phyloP scores from a whole-genome alignment of 1,140 invertebrate genomes.

The Drosophila melanica region DNA sequence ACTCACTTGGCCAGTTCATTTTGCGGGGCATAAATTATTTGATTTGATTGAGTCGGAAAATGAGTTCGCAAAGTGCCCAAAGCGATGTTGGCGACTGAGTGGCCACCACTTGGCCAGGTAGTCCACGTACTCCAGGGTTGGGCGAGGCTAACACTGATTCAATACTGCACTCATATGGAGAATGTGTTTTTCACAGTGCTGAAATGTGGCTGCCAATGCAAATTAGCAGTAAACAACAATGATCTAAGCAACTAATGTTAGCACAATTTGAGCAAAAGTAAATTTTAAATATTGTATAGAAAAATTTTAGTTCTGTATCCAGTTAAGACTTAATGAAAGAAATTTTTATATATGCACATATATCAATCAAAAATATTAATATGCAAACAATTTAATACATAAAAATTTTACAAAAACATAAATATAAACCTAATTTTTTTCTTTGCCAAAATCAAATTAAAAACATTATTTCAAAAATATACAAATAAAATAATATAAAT shows the following conservation, averaged over 20 bases:
- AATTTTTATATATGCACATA: too few species aligned
- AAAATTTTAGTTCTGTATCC: background rate
- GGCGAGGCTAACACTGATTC: constrained; percentile 11
- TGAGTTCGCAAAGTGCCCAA: constrained; percentile 80
- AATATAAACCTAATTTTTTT: too few species aligned
- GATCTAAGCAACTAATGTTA: background rate
- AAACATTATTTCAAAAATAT: too few species aligned
- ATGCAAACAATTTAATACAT: too few species aligned
- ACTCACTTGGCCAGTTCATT: constrained; percentile 69
- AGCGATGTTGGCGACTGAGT: constrained; percentile 48
- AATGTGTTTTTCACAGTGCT: constrained; percentile 8
- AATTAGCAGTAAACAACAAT: constrained; percentile 2
- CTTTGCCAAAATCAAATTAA: too few species aligned
- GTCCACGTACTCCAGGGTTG: constrained; percentile 28
- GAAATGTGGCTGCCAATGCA: constrained; percentile 3
- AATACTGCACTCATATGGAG: constrained; percentile 1
- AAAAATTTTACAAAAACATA: too few species aligned
- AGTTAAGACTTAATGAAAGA: too few species aligned
- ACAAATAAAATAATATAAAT: too few species aligned
- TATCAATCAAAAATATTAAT: too few species aligned
- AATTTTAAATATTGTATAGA: background rate
- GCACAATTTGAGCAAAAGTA: background rate
- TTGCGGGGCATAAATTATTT: constrained; percentile 81
- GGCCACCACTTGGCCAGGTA: constrained; percentile 14
- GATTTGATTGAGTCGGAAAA: constrained; percentile 84